A percentile compares a stretch with the other conserved stretches of the same genome.
Conservation (phyloP, 2,113 vertebrate genomes). For the Entelurus aequoreus region DNA sequence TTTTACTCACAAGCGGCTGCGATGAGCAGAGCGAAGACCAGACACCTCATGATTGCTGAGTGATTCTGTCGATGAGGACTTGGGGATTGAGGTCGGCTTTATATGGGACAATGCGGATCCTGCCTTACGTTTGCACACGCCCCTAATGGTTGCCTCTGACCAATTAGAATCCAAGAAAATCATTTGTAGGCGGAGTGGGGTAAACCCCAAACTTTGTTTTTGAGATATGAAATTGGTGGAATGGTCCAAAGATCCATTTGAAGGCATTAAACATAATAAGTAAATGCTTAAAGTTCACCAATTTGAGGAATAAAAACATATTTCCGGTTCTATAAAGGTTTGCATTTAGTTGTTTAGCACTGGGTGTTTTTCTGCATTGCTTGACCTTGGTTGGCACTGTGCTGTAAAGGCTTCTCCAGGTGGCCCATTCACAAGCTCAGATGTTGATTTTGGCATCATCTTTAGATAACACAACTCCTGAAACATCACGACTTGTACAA, state of each 20-base stretch:
- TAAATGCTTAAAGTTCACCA: not conserved
- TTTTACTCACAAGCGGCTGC: constrained; percentile 63
- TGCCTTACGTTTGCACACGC: constrained; percentile 8
- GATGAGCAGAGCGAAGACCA: constrained; percentile 69
- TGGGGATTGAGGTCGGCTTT: constrained; percentile 13
- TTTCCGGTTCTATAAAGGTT: not conserved
- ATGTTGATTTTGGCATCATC: constrained; percentile 11
- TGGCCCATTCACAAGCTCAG: constrained; percentile 35
- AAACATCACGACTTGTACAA: not conserved
- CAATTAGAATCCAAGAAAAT: constrained; percentile 17
- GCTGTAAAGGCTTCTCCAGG: constrained; percentile 17
- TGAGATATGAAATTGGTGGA: too few relatives aligned
- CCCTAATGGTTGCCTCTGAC: not conserved
- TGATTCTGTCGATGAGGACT: constrained; percentile 41
- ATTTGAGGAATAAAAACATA: not conserved
- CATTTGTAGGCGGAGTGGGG: not conserved
- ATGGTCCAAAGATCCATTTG: too few relatives aligned
- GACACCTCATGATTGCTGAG: constrained; percentile 64
- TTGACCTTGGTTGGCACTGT: not conserved
- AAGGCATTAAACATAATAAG: too few relatives aligned
- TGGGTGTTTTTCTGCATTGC: not conserved
- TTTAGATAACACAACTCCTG: not conserved
- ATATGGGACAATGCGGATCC: not conserved
- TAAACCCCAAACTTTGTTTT: not conserved
- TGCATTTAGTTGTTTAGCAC: not conserved